Evolutionary conservation across 2,888 invertebrate species (phyloP), one percentile per base, ranked within the genome.

Genomic region (Danaus chrysippus): DNA sequence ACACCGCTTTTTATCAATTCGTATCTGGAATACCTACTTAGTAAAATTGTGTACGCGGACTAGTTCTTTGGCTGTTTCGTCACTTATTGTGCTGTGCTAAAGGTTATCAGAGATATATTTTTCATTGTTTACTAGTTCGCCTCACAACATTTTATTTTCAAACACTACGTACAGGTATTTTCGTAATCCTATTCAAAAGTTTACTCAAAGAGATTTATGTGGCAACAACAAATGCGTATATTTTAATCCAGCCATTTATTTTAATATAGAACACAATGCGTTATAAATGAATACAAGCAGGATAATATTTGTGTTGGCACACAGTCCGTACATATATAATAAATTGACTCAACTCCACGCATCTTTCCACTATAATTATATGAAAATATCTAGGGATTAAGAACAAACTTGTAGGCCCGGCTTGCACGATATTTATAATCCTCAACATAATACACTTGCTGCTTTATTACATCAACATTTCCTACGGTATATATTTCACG

Each of bases 1-100:
- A 83, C 86, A 86, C 77, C 73, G 74, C 81, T 81, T 83, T 83
- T 84, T 83, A 81, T 77, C 79, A 83, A 83, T 75, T 74, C 82
- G 86, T 87, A 89, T 89, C 89, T 80, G 73, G 75, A 70, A 76
- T 78, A 76, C 78, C 75, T 78, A 76, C 77, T 77, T 78, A 77
- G 76, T 80, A 81, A 82, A 83, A 81, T 82, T 83, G 81, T 80
- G 78, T 77, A 81, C 84, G 76, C 79, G 81, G 78, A 81, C 82
- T 81, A 84, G 82, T 82, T 79, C 76, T 72, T 74, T 76, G 76
- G 74, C 75, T 68, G 76, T 87, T 84, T 85, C 84, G 74, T 76
- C 82, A 84, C 71, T 74, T 73, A 71, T 74, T 71, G 69, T 72
- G 71, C 75, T 67, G 71, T 76, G 72, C 75, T 78, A 84, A 82